Evolutionary conservation across 2,113 vertebrate genomes (phyloP).

Genomic region (Xenotilapia caudafasciata): DNA sequence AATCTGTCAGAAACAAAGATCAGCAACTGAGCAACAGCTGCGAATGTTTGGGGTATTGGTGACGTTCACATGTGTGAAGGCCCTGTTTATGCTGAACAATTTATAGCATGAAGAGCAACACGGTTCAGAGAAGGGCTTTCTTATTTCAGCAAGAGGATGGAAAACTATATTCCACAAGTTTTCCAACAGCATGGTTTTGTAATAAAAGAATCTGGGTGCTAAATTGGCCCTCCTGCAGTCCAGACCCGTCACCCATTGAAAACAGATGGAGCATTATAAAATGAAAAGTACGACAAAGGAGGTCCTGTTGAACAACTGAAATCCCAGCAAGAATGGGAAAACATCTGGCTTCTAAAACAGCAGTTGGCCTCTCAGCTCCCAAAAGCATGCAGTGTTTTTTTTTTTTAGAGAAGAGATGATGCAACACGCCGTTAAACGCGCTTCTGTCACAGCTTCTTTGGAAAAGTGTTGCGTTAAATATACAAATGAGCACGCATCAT

Average conservation of each 20-base stretch:
- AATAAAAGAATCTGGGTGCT: not conserved
- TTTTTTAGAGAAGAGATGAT: not conserved
- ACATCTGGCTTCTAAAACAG: not conserved
- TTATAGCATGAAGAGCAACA: not conserved
- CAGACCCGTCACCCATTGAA: not conserved
- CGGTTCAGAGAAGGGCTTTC: not conserved
- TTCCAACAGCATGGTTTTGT: not conserved
- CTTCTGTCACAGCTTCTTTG: not conserved
- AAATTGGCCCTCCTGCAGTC: not conserved
- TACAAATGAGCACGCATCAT: not conserved
- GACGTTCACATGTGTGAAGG: not conserved
- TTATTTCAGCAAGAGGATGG: not conserved
- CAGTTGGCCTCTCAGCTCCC: not conserved
- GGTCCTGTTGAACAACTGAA: not conserved
- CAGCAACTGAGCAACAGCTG: not conserved
- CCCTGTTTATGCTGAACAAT: not conserved
- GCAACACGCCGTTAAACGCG: not conserved
- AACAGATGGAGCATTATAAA: not conserved
- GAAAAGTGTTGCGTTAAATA: not conserved
- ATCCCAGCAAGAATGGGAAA: not conserved
- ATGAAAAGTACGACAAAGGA: not conserved
- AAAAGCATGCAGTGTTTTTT: not conserved
- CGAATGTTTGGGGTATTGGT: not conserved
- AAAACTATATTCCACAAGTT: not conserved
- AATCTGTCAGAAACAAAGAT: fast-evolving